These are phyloP conservation scores for Yponomeuta plumbellus DNA, from an alignment of 2,888 invertebrate species.

Conservation along the genomic window DNA sequence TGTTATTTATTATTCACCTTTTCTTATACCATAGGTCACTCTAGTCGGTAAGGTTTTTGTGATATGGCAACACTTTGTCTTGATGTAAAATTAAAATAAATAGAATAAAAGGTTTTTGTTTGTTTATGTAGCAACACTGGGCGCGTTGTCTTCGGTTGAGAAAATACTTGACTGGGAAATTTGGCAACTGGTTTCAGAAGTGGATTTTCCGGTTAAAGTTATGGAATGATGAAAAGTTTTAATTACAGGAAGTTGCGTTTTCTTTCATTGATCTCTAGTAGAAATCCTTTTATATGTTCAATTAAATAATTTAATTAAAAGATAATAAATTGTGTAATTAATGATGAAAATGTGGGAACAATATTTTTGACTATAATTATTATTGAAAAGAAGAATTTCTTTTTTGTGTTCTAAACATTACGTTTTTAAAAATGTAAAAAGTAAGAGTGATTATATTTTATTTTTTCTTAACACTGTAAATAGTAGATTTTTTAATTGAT, in stretches of 20 bases:
- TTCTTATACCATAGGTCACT: conserved; percentile 10
- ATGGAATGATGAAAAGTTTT: conserved; percentile 3
- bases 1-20: too few relatives aligned
- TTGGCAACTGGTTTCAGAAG: background rate
- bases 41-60: conserved; percentile 20
- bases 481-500: conserved; percentile 16
- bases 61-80: conserved; percentile 21
- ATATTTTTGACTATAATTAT: conserved; percentile 21
- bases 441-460: conserved; percentile 14
- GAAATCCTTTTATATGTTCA: background rate
- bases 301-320: background rate
- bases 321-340: conserved; percentile 10
- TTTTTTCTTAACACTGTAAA: conserved; percentile 19
- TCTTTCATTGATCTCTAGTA: conserved; percentile 9
- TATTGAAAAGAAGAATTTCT: conserved; percentile 24
- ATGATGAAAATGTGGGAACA: conserved; percentile 31
- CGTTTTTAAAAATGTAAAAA: conserved; percentile 15
- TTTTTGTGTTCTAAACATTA: background rate
- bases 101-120: conserved; percentile 8
- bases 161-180: background rate
- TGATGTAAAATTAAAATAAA: background rate
- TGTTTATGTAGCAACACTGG: conserved; percentile 14
- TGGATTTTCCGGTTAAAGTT: background rate
- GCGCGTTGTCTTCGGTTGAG: background rate
- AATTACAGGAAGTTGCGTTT: conserved; percentile 5